A percentile compares a stretch with the other conserved stretches of the same genome.
phyloP scores from a whole-genome alignment of 2,888 invertebrate genomes.

The Drosophila falleni region DNA sequence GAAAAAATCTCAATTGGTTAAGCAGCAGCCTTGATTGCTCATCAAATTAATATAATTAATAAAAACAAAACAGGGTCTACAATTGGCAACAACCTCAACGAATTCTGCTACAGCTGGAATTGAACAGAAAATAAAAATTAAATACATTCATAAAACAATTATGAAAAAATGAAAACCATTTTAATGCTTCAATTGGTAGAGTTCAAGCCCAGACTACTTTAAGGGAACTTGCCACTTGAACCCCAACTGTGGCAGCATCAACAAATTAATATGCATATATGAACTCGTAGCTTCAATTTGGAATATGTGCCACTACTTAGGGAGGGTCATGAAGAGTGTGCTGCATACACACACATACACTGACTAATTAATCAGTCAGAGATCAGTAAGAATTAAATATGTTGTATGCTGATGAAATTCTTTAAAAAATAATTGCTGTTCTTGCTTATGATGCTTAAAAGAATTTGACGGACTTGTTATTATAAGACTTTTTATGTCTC shows the following conservation, averaged over 20 bases:
- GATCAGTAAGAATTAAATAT: constrained; percentile 28
- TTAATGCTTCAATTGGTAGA: constrained; percentile 73
- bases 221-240: constrained; percentile 74
- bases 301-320: constrained; percentile 28
- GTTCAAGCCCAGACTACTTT: constrained; percentile 61
- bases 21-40: constrained; percentile 31
- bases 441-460: background rate
- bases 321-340: constrained; percentile 34
- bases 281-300: constrained; percentile 40
- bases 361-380: constrained; percentile 36
- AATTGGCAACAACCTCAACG: constrained; percentile 33
- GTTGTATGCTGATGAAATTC: constrained; percentile 21
- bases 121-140: constrained; percentile 11
- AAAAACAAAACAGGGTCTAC: constrained; percentile 60
- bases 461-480: background rate
- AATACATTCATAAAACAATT: constrained; percentile 23
- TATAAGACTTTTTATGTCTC: background rate
- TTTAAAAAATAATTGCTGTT: background rate
- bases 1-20: constrained; percentile 13
- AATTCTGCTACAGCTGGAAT: constrained; percentile 27
- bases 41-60: constrained; percentile 72
- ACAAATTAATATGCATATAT: constrained; percentile 62
- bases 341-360: constrained; percentile 6
- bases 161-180: constrained; percentile 53
- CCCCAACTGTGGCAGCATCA: constrained; percentile 38